A percentile compares a stretch with the other conserved stretches of the same genome.
Evolutionary conservation across 2,797 vertebrate species (phyloP).

Genomic region (Clangula hyemalis): DNA sequence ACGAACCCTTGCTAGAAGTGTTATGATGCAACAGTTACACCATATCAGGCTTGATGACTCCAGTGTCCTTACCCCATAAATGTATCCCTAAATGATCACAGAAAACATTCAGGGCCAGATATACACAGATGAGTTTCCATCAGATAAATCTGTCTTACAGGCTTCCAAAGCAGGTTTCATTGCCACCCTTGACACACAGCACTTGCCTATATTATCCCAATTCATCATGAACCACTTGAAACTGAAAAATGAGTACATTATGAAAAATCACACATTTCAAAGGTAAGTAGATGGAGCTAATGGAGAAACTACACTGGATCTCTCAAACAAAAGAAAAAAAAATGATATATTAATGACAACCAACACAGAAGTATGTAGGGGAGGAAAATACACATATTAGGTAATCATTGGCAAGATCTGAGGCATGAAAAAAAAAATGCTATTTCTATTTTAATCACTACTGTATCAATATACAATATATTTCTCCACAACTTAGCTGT

Average conservation of each 20-base stretch:
- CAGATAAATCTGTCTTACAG: not conserved
- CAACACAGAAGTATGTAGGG: not conserved
- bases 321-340: not conserved
- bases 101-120: not conserved
- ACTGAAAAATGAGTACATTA: not conserved
- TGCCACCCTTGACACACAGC: not conserved
- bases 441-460: not conserved
- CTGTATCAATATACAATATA: not conserved
- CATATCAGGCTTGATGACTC: not conserved
- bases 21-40: not conserved
- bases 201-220: not conserved
- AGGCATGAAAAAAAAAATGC: not conserved
- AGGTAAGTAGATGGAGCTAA: not conserved
- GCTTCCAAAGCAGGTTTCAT: not conserved
- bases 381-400: not conserved
- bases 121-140: rapidly evolving
- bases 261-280: not conserved
- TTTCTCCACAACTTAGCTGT: not conserved
- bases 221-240: not conserved
- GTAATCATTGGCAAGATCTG: slow-evolving; percentile 9
- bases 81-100: not conserved
- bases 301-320: not conserved
- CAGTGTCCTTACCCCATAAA: not conserved
- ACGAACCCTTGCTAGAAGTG: not conserved
- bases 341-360: not conserved